Conservation (phyloP, 2,113 vertebrate species). For the Datnioides undecimradiatus region DNA sequence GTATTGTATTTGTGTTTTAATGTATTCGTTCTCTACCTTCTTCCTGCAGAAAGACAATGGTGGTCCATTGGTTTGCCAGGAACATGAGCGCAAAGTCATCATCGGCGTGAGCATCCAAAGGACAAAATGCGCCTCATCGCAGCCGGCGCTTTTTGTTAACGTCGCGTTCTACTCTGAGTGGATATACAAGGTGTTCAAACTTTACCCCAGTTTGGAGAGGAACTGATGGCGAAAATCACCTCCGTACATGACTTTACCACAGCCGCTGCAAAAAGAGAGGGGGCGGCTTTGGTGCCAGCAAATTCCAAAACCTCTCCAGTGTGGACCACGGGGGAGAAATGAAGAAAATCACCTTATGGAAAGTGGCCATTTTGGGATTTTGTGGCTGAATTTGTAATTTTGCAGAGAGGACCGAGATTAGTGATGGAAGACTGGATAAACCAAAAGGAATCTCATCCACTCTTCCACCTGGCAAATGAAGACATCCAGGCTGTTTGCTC, state of each 20-base stretch:
- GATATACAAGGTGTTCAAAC: slow-evolving; percentile 94
- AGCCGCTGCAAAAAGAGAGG: slow-evolving; percentile 7
- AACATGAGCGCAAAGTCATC: slow-evolving; percentile 91
- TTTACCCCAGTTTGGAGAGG: slow-evolving; percentile 80
- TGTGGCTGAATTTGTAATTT: slow-evolving; percentile 26
- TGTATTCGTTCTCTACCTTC: neutral
- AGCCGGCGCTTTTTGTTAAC: slow-evolving; percentile 93
- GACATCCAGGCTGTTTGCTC: slow-evolving; percentile 21
- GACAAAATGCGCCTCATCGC: slow-evolving; percentile 91
- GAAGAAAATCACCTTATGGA: slow-evolving; percentile 25
- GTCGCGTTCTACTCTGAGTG: slow-evolving; percentile 95
- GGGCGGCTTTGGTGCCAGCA: neutral
- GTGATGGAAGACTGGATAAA: slow-evolving; percentile 41
- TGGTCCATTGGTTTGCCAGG: slow-evolving; percentile 94
- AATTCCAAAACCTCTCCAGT: slow-evolving; percentile 38
- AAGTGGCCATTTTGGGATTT: slow-evolving; percentile 49
- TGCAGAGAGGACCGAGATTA: neutral
- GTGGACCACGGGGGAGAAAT: slow-evolving; percentile 20
- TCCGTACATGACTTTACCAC: neutral
- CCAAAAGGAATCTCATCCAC: slow-evolving; percentile 29
- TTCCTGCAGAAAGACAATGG: slow-evolving; percentile 92
- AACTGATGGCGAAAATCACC: slow-evolving; percentile 54
- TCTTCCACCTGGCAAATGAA: slow-evolving; percentile 37
- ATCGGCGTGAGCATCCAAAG: slow-evolving; percentile 94
- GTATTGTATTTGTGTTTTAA: too few species aligned